Base-by-base conservation (phyloP, 1,140 invertebrate genomes). In the Trachelipus rathkii region DNA sequence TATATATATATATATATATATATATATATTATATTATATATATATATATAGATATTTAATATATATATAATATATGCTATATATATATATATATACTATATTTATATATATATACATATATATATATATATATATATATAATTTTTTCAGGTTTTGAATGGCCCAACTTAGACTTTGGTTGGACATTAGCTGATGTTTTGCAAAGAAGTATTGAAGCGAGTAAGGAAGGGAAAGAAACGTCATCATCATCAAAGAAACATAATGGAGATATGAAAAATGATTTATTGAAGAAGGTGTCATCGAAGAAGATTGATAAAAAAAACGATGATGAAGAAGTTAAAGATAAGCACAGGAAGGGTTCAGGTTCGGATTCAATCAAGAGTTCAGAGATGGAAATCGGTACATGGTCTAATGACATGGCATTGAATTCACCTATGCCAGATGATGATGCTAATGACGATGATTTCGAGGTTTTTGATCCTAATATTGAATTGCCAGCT, bases 351-450 rank as follows among this genome's bases (percentile, higher is more conserved):
- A 83, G 69, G 79, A 83, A 78, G 75, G 75, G 11, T 45, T 45
- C 43, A 79, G 72, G 71, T 87, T 80, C 84, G 88, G 85, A 84
- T 86, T 33, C 85, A 86, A 70, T 85, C 88, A 74, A 60, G 33
- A 44, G 44, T 75, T 60, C 60, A 87, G 88, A 70, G 81, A 88
- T 93, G 82, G 92, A 94, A 84, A 94, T 95, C 74, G 93, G 93
- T n/a, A 95, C 91, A 0, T 95, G 93, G 93, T 92, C 91, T 0
- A 95, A 95, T 84, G 92, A 95, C 21, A 94, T 95, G 93, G 91
- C 91, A 0, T 72, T 84, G 81, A 24, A 76, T 46, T 74, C 76
- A n/a, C 71, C 77, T 21, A 74, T 75, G 33, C 76, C 77, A 1
- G 77, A 74, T 50, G 78, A 78, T 76, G 78, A 79, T 33, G 75